Conservation (phyloP, 2,797 vertebrate species). For the Galagoides demidoff region DNA sequence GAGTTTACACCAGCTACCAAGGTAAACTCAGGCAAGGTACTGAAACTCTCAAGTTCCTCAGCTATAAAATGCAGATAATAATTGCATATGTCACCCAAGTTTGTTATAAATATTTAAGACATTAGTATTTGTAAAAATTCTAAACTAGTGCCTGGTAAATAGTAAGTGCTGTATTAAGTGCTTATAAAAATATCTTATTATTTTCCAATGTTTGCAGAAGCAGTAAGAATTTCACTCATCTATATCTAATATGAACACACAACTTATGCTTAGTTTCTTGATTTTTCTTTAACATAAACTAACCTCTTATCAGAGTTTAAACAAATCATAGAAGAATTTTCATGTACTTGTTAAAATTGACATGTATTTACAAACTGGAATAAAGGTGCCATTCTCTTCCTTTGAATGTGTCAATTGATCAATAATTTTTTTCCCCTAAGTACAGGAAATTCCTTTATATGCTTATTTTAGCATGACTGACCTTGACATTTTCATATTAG, state of each 20-base stretch:
- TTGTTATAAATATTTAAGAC: neutral
- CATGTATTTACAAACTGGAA: conserved; percentile 51
- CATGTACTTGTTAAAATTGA: conserved; percentile 36
- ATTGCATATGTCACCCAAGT: neutral
- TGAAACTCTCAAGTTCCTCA: neutral
- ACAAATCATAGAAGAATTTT: conserved; percentile 26
- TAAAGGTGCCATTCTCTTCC: neutral
- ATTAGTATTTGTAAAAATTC: neutral
- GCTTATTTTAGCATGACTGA: neutral
- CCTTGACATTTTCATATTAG: conserved; percentile 5
- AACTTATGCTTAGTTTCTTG: conserved; percentile 19
- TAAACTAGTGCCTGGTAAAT: neutral
- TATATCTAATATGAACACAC: neutral
- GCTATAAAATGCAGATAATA: neutral
- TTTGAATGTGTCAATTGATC: neutral
- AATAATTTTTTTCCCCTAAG: conserved; percentile 10
- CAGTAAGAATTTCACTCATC: conserved; percentile 5
- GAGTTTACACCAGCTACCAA: neutral
- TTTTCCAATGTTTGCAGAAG: conserved; percentile 19
- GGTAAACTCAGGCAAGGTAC: neutral
- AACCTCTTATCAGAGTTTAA: conserved; percentile 31
- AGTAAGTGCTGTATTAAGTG: neutral
- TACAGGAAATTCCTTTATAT: neutral
- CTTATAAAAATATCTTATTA: neutral
- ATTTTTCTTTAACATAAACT: conserved; percentile 39